Percentiles rank a stretch among this genome's conserved stretches.
phyloP scores from a whole-genome alignment of 2,888 invertebrate genomes.

The Leucoma salicis region DNA sequence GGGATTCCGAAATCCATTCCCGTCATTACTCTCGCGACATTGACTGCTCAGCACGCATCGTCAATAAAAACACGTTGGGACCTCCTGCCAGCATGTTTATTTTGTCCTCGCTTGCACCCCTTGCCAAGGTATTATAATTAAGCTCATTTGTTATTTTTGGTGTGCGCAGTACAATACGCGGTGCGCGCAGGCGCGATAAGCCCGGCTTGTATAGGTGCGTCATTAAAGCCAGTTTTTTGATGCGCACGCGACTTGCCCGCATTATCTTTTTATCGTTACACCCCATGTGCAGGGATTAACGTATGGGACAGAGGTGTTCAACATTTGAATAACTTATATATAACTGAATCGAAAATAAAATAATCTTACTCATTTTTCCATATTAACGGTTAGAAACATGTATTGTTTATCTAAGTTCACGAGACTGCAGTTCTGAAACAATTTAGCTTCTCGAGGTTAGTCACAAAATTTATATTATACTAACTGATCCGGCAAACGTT shows the following conservation, averaged over 20 bases:
- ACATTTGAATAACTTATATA: slow-evolving; percentile 23
- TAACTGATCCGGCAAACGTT: too few species aligned
- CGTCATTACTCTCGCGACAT: slow-evolving; percentile 70
- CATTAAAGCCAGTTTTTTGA: slow-evolving; percentile 69
- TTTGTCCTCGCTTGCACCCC: slow-evolving; percentile 59
- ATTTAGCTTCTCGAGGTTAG: too few species aligned
- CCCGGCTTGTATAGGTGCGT: slow-evolving; percentile 72
- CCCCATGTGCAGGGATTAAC: slow-evolving; percentile 74
- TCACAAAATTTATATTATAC: too few species aligned
- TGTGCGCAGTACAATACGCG: slow-evolving; percentile 31
- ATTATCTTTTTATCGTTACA: slow-evolving; percentile 81
- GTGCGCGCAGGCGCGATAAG: slow-evolving; percentile 78
- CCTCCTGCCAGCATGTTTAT: slow-evolving; percentile 70
- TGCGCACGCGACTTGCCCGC: slow-evolving; percentile 77
- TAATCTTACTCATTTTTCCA: too few species aligned
- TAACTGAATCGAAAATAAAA: too few species aligned
- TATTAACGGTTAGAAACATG: too few species aligned
- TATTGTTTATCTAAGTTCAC: too few species aligned
- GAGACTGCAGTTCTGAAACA: too few species aligned
- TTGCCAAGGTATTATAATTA: slow-evolving; percentile 76
- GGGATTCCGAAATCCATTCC: slow-evolving; percentile 51
- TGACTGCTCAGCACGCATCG: slow-evolving; percentile 63
- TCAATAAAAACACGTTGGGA: slow-evolving; percentile 69
- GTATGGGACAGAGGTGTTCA: slow-evolving; percentile 49
- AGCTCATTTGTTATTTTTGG: slow-evolving; percentile 73